phyloP scores from a whole-genome alignment of 1,140 invertebrate species.

The Laodelphax striatellus region DNA sequence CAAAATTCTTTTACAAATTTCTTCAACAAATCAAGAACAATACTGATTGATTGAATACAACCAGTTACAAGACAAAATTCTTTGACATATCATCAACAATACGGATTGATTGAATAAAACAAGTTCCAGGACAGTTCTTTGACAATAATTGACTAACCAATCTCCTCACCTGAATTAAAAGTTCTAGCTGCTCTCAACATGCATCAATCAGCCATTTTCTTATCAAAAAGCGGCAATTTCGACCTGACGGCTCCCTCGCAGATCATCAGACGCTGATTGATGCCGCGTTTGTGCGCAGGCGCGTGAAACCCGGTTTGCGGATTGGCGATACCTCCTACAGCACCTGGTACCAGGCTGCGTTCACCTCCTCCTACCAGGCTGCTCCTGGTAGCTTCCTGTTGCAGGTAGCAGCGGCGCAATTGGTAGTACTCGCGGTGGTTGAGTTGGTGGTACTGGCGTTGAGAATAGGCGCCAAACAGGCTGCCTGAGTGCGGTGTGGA shows the following conservation, averaged over 20 bases:
- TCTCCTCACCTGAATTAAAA: no score
- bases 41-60: no score
- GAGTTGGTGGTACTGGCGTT: slow-evolving; percentile 31
- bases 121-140: no score
- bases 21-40: no score
- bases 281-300: slow-evolving; percentile 18
- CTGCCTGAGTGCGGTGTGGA: slow-evolving; percentile 17
- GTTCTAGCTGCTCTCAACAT: no score
- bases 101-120: no score
- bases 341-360: not conserved
- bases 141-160: no score
- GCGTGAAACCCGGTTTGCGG: not conserved
- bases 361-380: not conserved
- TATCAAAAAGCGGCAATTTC: slow-evolving; percentile 75
- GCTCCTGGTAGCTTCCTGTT: not conserved
- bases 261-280: slow-evolving; percentile 43
- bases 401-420: slow-evolving; percentile 22
- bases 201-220: slow-evolving; percentile 34
- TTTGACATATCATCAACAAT: no score
- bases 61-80: no score
- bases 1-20: no score
- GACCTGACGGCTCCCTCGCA: slow-evolving; percentile 74
- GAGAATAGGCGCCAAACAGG: slow-evolving; percentile 29
- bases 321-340: not conserved
- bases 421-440: slow-evolving; percentile 20